Percentiles rank a stretch among this genome's conserved stretches.
phyloP scores from a whole-genome alignment of 2,113 vertebrate genomes.

The Rhabdornis inornatus region DNA sequence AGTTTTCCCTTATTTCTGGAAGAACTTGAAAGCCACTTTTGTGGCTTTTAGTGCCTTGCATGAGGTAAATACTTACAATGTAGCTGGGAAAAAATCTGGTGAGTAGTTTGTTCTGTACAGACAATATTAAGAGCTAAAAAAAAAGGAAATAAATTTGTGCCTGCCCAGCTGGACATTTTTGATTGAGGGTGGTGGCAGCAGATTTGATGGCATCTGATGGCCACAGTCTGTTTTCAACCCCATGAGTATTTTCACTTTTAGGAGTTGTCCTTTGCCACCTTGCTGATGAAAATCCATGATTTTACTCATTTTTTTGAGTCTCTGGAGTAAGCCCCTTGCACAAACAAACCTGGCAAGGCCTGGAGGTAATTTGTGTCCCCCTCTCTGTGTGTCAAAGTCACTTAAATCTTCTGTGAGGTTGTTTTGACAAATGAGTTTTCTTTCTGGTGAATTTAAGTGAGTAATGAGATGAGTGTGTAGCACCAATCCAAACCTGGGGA shows the following conservation, averaged over 20 bases:
- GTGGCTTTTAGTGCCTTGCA: background rate
- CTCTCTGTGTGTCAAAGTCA: background rate
- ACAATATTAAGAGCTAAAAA: background rate
- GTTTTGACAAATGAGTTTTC: background rate
- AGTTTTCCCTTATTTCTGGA: background rate
- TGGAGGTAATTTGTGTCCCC: background rate
- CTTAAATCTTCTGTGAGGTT: background rate
- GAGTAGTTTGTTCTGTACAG: background rate
- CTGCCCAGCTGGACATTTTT: background rate
- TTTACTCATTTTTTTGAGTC: background rate
- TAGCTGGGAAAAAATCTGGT: too few species aligned
- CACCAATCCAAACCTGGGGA: background rate
- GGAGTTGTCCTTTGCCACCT: background rate
- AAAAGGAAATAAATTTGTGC: background rate
- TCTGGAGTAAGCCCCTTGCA: background rate
- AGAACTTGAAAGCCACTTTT: background rate
- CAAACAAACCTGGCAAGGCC: background rate
- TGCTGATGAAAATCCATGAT: background rate
- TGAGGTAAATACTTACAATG: background rate
- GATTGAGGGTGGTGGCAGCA: background rate
- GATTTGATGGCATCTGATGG: background rate
- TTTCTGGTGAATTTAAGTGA: background rate
- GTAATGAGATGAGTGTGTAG: background rate
- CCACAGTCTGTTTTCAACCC: background rate
- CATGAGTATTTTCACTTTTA: background rate